Evolutionary conservation across 2,113 vertebrate species (phyloP), one percentile per base, ranked within the genome.

Genomic region (Aptenodytes patagonicus): DNA sequence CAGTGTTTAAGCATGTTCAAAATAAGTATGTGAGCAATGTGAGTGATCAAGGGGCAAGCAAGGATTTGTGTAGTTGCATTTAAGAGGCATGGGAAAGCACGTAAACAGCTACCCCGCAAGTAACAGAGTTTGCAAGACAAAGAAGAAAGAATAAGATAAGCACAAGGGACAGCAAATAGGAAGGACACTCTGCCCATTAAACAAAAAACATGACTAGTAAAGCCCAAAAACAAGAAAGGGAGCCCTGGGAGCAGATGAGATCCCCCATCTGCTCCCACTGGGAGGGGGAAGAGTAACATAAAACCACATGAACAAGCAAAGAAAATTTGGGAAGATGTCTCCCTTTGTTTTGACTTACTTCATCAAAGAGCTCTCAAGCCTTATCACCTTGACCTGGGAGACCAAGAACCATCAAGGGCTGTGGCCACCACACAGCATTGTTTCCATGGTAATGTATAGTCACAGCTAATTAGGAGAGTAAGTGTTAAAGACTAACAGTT

Each of bases 251-350:
- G 7, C 9, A 51, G 58, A 25, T 68, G 7, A 66, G 7, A 65
- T 52, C 2, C 5, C 17, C 2, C 12, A 25, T 49, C 16, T 62
- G 16, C 15, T 4, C 6, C 5, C 9, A 14, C 4, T n/a, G 40
- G 14, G 36, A 57, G 8, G 1, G 5, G 4, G 1, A 65, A 69
- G 2, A 55, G 12, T 17, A 44, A 4, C 25, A 55, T 4, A 61
- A 78, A 88, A 42, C 16, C 25, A 66, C 11, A 47, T 14, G 15
- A 52, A 52, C 2, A 5, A 49, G 8, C 7, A 62, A 66, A 66
- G 51, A 36, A 42, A 29, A 32, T 71, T 26, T 40, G 31, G 28
- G 44, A 81, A 78, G 8, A 15, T 57, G 3, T 54, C 24, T 68
- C 7, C 18, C 75, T 57, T 16, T 71, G 11, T 36, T 83, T 69